Evolutionary conservation across 2,888 invertebrate species (phyloP).

Genomic region (Tenthredo amoena): DNA sequence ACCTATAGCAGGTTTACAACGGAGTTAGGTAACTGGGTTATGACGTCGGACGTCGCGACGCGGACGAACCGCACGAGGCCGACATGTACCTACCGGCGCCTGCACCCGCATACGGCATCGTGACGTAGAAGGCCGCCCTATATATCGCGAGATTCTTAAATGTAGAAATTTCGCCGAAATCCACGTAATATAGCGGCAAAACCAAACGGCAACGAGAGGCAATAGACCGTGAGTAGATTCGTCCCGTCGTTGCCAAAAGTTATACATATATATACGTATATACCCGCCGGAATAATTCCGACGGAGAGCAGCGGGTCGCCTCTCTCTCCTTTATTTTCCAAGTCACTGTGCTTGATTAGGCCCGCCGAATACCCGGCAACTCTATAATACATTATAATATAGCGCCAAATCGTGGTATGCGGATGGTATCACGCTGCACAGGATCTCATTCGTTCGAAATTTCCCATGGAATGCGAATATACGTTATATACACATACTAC

Average conservation of each 20-base stretch:
- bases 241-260: not conserved
- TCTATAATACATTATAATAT: not conserved
- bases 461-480: too few species aligned
- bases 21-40: constrained; percentile 66
- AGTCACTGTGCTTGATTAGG: constrained; percentile 26
- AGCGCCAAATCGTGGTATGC: too few species aligned
- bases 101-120: not conserved
- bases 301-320: not conserved
- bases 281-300: not conserved
- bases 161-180: too few species aligned
- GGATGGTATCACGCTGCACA: too few species aligned
- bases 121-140: not conserved
- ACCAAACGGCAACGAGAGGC: not conserved
- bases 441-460: too few species aligned
- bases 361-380: not conserved
- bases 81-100: not conserved
- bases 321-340: not conserved
- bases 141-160: too few species aligned
- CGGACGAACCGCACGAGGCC: not conserved
- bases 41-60: constrained; percentile 62
- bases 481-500: too few species aligned
- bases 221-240: not conserved
- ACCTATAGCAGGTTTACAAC: constrained; percentile 13
- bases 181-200: not conserved
- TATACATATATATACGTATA: not conserved